These are phyloP conservation scores for Lutjanus erythropterus DNA, from an alignment of 2,113 vertebrate species.

Conservation along the genomic window DNA sequence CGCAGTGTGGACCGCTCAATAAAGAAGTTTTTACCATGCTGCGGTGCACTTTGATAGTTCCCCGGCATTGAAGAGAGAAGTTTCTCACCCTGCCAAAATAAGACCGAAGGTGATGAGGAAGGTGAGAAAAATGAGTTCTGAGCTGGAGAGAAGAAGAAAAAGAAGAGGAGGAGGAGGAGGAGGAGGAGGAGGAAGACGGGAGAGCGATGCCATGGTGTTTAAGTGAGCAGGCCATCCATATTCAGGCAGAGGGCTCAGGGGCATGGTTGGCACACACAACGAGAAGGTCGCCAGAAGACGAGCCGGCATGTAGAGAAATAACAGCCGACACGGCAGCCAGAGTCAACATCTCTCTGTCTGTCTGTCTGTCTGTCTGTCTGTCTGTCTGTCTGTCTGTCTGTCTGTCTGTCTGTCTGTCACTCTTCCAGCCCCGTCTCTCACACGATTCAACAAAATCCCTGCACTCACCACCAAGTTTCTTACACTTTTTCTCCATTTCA, in stretches of 20 bases:
- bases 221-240: slow-evolving; percentile 73
- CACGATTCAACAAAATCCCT: slow-evolving; percentile 1
- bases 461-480: background rate
- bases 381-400: too few species aligned
- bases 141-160: slow-evolving; percentile 16
- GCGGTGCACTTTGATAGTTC: slow-evolving; percentile 25
- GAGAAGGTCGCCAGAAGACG: slow-evolving; percentile 70
- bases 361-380: too few species aligned
- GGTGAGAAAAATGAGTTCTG: slow-evolving; percentile 59
- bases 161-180: too few species aligned
- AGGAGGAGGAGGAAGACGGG: too few species aligned
- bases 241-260: slow-evolving; percentile 66
- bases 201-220: slow-evolving; percentile 48
- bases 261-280: slow-evolving; percentile 60
- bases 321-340: slow-evolving; percentile 43
- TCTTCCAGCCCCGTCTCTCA: slow-evolving; percentile 13
- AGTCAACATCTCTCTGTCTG: slow-evolving; percentile 53
- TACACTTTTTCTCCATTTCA: too few species aligned
- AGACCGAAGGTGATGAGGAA: slow-evolving; percentile 61
- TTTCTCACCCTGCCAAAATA: slow-evolving; percentile 47
- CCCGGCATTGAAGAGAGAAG: slow-evolving; percentile 7
- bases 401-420: slow-evolving; percentile 42
- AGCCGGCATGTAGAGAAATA: slow-evolving; percentile 50
- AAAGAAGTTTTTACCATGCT: slow-evolving; percentile 10
- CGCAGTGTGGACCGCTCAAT: background rate